Conservation (phyloP, 2,888 invertebrate species). For the Pterostichus madidus region DNA sequence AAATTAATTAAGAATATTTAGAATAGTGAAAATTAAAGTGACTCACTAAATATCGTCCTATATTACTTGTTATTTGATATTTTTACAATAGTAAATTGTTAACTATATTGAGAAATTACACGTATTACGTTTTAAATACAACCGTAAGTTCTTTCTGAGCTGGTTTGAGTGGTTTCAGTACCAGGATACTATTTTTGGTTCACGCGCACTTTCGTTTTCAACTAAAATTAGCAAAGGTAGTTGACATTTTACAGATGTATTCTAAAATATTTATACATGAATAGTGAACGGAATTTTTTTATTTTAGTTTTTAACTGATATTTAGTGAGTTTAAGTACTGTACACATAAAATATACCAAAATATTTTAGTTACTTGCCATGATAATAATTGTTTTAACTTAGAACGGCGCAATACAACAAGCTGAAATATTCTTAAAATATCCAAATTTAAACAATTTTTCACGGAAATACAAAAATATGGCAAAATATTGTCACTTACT, state of each 20-base stretch:
- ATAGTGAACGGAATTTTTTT: neutral
- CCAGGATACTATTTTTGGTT: neutral
- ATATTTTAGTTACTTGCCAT: no score
- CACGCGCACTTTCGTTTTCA: slow-evolving; percentile 22
- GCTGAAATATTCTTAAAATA: no score
- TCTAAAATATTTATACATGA: neutral
- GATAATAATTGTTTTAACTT: neutral
- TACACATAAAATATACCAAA: neutral
- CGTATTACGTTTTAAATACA: neutral
- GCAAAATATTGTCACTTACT: no score
- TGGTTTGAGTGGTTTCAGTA: neutral
- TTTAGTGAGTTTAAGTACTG: neutral
- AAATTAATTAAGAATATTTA: no score
- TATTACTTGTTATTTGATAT: no score
- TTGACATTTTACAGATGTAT: slow-evolving; percentile 15
- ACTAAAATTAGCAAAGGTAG: slow-evolving; percentile 12
- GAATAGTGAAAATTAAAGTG: no score
- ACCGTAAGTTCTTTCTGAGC: neutral
- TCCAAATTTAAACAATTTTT: no score
- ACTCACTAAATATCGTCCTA: no score
- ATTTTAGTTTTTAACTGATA: neutral
- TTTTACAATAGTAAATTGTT: neutral
- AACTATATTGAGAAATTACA: slow-evolving; percentile 4
- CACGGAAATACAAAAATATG: no score
- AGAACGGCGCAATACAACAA: no score